phyloP scores from a whole-genome alignment of 2,113 vertebrate species.

The Dicrurus megarhynchus region DNA sequence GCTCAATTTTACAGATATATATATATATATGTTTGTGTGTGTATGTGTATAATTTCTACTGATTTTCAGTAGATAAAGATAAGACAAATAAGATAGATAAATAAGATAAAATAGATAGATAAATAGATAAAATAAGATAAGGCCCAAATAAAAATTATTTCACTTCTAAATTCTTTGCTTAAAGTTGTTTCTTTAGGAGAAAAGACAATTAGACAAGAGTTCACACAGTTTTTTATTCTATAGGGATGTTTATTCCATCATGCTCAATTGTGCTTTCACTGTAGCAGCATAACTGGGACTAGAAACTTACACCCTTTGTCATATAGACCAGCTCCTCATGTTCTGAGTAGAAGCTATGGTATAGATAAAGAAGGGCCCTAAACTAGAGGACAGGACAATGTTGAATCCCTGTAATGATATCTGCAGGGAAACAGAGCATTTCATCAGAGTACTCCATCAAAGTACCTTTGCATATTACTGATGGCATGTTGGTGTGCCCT shows the following conservation, averaged over 20 bases:
- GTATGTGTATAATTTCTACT: background rate
- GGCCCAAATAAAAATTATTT: background rate
- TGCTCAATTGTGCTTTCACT: background rate
- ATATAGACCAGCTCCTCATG: background rate
- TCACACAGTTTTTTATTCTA: background rate
- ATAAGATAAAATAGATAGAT: no score
- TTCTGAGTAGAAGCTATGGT: background rate
- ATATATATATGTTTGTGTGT: no score
- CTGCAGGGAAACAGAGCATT: background rate
- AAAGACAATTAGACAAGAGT: background rate
- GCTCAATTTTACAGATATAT: background rate
- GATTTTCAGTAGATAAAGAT: no score
- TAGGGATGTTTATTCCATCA: background rate
- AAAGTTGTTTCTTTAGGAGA: background rate
- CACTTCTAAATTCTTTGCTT: background rate
- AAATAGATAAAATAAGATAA: background rate
- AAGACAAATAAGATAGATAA: no score
- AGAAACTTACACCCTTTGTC: background rate
- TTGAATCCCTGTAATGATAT: background rate
- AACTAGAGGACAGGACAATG: rapidly evolving
- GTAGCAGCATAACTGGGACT: background rate
- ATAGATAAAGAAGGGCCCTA: background rate
- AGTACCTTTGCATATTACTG: background rate
- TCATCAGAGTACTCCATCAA: background rate
- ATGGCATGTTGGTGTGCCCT: background rate